Conservation (phyloP, 1,140 invertebrate species). For the Eufriesea mexicana region DNA sequence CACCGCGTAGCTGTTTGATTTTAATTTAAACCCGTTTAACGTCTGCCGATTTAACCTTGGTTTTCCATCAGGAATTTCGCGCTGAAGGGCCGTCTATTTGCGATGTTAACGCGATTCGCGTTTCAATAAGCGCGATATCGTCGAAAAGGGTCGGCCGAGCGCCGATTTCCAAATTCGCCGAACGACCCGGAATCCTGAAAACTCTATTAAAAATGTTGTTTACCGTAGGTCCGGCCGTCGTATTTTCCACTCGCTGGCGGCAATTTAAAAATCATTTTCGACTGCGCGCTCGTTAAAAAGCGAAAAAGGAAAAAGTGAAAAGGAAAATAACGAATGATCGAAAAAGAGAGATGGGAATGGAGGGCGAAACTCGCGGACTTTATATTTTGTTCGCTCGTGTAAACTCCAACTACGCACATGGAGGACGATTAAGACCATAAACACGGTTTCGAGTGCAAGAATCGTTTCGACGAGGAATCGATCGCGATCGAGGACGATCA, state of each 20-base stretch:
- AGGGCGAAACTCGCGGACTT: not conserved
- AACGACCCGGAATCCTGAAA: not conserved
- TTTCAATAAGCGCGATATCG: not conserved
- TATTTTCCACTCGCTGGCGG: not conserved
- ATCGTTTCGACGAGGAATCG: conserved; percentile 3
- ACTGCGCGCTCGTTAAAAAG: not conserved
- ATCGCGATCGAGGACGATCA: conserved; percentile 12
- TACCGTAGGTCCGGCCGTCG: not conserved
- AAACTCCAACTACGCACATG: not conserved
- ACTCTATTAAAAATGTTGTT: conserved; percentile 21
- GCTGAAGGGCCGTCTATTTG: not conserved
- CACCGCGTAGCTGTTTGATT: not conserved
- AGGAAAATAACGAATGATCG: too few relatives aligned
- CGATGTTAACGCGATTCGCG: not conserved
- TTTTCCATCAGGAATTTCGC: not conserved
- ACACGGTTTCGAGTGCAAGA: not conserved
- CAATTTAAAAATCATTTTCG: conserved; percentile 5
- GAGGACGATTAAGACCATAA: not conserved
- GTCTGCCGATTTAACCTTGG: not conserved
- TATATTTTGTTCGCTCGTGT: not conserved
- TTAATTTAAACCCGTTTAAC: not conserved
- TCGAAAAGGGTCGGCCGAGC: not conserved
- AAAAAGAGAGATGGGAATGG: not conserved
- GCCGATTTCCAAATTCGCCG: not conserved
- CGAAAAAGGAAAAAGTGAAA: not conserved